A percentile compares a stretch with the other conserved stretches of the same genome.
Conservation (phyloP, 1,140 invertebrate genomes). For the Diuraphis noxia region DNA sequence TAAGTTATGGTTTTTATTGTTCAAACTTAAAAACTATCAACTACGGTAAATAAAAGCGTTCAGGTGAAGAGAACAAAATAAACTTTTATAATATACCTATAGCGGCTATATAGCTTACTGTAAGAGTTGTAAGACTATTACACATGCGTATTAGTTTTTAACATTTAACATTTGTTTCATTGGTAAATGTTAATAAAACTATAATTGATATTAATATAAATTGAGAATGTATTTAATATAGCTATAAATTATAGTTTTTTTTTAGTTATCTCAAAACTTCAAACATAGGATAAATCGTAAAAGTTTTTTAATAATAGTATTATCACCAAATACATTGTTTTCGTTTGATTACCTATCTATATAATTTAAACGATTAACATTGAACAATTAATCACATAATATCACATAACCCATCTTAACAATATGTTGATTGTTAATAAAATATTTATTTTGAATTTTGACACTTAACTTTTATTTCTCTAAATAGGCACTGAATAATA, state of each 20-base stretch:
- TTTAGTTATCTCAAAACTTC: background rate
- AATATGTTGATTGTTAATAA: background rate
- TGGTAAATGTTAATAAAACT: background rate
- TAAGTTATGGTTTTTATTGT: too few species aligned
- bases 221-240: background rate
- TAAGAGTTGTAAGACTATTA: too few species aligned
- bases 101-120: too few species aligned
- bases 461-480: background rate
- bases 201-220: background rate
- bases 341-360: background rate
- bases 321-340: background rate
- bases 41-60: background rate
- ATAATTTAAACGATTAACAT: background rate
- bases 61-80: background rate
- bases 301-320: background rate
- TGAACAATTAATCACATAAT: background rate
- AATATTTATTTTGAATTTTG: background rate
- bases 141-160: background rate
- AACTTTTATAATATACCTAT: background rate
- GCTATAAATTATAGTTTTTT: background rate
- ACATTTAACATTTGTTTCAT: too few species aligned
- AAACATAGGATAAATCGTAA: background rate
- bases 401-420: background rate
- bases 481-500: background rate
- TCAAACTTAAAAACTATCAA: background rate